Conservation (phyloP, 2,113 vertebrate species). For the Tylochromis polylepis region DNA sequence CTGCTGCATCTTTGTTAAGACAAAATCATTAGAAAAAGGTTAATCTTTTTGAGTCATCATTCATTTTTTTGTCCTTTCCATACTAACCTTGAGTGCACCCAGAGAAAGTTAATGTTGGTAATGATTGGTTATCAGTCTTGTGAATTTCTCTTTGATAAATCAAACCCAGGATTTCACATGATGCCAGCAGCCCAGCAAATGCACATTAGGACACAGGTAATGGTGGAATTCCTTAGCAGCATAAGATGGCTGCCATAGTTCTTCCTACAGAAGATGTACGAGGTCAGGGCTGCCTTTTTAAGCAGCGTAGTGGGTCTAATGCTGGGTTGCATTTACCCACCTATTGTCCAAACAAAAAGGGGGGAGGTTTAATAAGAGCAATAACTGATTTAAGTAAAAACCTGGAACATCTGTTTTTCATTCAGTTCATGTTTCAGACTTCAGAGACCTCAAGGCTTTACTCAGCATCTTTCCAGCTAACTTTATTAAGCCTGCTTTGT, state of each 20-base stretch:
- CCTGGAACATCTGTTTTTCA: conserved; percentile 33
- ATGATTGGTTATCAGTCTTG: neutral
- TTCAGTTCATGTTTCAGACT: conserved; percentile 3
- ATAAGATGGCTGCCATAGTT: neutral
- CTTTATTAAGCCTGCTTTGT: conserved; percentile 4
- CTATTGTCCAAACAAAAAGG: neutral
- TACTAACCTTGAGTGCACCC: neutral
- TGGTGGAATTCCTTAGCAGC: neutral
- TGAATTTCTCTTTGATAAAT: conserved; percentile 9
- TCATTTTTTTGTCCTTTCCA: neutral
- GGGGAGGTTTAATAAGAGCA: neutral
- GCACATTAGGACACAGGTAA: neutral
- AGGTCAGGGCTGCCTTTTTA: neutral
- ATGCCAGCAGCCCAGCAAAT: neutral
- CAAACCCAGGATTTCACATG: neutral
- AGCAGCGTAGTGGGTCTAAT: neutral
- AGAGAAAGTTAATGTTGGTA: neutral
- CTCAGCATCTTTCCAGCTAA: conserved; percentile 1
- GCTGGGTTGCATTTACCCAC: neutral
- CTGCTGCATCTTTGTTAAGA: neutral
- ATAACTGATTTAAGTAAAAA: neutral
- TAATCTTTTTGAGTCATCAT: neutral
- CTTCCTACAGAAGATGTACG: neutral
- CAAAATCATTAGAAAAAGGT: neutral
- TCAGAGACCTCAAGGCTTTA: neutral